Evolutionary conservation across 2,888 invertebrate genomes (phyloP), one percentile per base, ranked within the genome.

Genomic region (Anthophora plumipes): DNA sequence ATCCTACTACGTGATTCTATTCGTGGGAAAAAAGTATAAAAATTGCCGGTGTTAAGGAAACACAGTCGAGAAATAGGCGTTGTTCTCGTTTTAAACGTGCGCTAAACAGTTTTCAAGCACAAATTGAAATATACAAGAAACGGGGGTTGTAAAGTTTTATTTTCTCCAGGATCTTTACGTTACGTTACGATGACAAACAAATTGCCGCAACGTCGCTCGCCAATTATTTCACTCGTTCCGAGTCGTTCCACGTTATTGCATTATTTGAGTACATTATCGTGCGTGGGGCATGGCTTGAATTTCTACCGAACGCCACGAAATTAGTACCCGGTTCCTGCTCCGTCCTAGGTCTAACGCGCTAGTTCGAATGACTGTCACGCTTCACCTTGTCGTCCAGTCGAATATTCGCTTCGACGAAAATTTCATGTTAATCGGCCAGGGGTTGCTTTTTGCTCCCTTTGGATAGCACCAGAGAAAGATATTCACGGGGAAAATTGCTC

Each of bases 321-420:
- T 83, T 89, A 81, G 80, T 83, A 81, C 72, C 79, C 78, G 64
- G 66, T 57, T 67, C 72, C 68, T 66, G 76, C 70, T 48, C 54
- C 67, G 50, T 73, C 50, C 80, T 80, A 77, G 57, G 46, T 84
- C 69, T 73, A 64, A 82, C 70, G 74, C 61, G 72, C 73, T 68
- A 76, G 74, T 86, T 83, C 64, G 83, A 87, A 88, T 83, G 85
- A 43, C 60, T 50, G 85, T 88, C 88, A 83, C 88, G 87, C 77
- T 75, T 80, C 80, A 25, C 55, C 46, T 31, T 61, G 50, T 54
- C 72, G 76, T 73, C 68, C 77, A 66, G 31, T 61, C 69, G 52
- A 80, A 88, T 77, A 67, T 84, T 79, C 72, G 66, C 69, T 8
- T 43, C 43, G 55, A 66, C 55, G 78, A 78, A 82, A 83, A 88